Base-by-base conservation (phyloP, 1,140 invertebrate species). In the Nasonia longicornis region DNA sequence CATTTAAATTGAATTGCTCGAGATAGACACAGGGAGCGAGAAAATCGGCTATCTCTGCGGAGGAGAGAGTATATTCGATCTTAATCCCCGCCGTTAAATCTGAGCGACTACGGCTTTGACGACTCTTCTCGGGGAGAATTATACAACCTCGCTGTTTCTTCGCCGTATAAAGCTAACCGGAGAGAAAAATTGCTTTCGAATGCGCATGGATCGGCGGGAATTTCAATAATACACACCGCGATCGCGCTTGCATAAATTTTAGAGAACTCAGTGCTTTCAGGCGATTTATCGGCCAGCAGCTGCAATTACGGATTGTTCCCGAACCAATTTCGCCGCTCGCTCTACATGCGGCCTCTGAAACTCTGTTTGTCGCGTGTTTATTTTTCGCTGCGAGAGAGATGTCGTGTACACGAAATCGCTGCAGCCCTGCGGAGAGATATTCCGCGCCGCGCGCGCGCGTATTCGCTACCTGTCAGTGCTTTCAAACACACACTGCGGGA, bases 381-480 rank as follows among this genome's bases (percentile, higher is more conserved):
- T 79, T 42, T 29, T 14, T 35, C 45, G 16, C 1, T 20, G 63
- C 63, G 6, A 26, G 6, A 26, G 6, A 58, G 20, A 20, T 58
- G 52, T 52, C 12, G 16, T 52, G 16, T 52, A 52, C 48, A 16
- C 48, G 48, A 52, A n/a, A n/a, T 20, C 38, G 38, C 4, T 20
- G 8, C 26, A 29, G 8, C 64, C 64, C 64, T 16, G 58, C 29
- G 64, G 31, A 42, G 22, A 79, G 42, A 79, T 79, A 79, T 70
- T 66, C 76, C 70, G 45, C 67, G 31, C 31, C 31, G 31, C 76
- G 31, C 29, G 31, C 29, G 45, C 29, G 70, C 67, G 48, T 71
- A 73, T 79, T 79, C 52, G 70, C 66, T 73, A 73, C 58, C 78
- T 79, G 78, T 79, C 78, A 79, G 64, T 26, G 35, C 20, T 73